Evolutionary conservation across 1,140 invertebrate species (phyloP), one percentile per base, ranked within the genome.

Genomic region (Ephestia elutella): DNA sequence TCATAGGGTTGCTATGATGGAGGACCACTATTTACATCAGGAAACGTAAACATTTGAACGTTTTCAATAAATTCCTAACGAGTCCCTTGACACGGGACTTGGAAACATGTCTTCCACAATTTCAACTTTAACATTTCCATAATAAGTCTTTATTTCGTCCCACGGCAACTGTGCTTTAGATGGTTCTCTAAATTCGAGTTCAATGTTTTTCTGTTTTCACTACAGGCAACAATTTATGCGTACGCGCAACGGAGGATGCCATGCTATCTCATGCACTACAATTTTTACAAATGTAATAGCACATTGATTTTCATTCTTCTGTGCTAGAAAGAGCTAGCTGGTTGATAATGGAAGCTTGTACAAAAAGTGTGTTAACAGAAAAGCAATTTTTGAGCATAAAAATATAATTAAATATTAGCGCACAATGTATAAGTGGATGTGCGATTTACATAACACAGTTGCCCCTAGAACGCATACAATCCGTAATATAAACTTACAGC

Each of bases 11-110:
- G 13, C 18, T 53, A 56, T 56, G 44, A 49, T 38, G 44, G 13
- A 15, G 10, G 11, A 56, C 17, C 28, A 54, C 38, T 55, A 60
- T 60, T 60, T 60, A 60, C 59, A 60, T 35, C 8, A 35, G 32
- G 3, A 35, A 35, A 35, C 32, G n/a, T n/a, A 44, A 44, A 44
- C 38, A 15, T 15, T 44, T 44, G 38, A 44, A 44, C 38, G 13
- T 15, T 44, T 38, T 15, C 38, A 44, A 44, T 44, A 44, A 44
- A 60, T 44, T 56, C 49, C 50, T 19, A 32, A 10, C 8, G 11
- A 32, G 11, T 32, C 30, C 30, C 30, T 28, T 32, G 11, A 32
- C 30, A 11, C 30, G 56, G 30, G 11, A n/a, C 11, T 32, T 32
- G 3, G 25, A 57, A 56, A 57, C n/a, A 21, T 48, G 28, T 38